These are phyloP conservation scores for Tetranychus piercei DNA, from an alignment of 2,888 invertebrate species.

Conservation along the genomic window DNA sequence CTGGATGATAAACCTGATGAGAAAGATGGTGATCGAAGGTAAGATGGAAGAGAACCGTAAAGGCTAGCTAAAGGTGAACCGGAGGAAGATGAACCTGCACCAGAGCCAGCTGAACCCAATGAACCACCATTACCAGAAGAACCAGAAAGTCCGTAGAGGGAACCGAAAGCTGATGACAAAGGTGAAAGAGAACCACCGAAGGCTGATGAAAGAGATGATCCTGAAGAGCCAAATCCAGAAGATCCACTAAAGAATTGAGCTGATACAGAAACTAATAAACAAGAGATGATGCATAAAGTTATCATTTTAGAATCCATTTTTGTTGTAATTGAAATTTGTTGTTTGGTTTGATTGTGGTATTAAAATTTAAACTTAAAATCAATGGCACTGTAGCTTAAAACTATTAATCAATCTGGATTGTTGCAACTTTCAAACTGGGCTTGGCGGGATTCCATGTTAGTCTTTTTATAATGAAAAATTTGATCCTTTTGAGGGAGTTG, in stretches of 20 bases:
- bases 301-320: neutral
- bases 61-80: neutral
- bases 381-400: neutral
- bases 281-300: neutral
- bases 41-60: conserved; percentile 2
- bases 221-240: neutral
- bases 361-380: neutral
- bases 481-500: too few relatives aligned
- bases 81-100: neutral
- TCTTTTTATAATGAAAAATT: neutral
- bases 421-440: neutral
- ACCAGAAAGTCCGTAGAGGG: neutral
- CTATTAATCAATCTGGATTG: neutral
- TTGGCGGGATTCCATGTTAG: neutral
- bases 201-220: neutral
- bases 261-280: neutral
- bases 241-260: neutral
- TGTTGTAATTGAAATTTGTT: neutral
- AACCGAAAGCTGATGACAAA: neutral
- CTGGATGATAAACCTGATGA: neutral
- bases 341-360: neutral
- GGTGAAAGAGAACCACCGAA: neutral
- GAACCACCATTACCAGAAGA: neutral
- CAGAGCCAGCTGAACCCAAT: conserved; percentile 3
- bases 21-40: neutral